Conservation (phyloP, 2,797 vertebrate genomes). For the Argyrosomus regius region DNA sequence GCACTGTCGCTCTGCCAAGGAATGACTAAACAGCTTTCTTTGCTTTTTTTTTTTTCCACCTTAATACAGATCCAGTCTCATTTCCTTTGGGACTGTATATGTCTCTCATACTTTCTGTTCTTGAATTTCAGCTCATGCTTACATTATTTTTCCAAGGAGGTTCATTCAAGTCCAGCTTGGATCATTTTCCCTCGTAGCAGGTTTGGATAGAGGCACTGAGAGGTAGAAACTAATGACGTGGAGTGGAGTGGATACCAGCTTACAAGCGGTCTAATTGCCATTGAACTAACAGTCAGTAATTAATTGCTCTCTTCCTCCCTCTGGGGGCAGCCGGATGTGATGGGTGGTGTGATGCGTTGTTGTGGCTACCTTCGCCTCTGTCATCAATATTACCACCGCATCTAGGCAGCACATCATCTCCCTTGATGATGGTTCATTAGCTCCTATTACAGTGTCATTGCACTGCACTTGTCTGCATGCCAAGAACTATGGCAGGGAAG, state of each 20-base stretch:
- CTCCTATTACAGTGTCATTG: conserved; percentile 75
- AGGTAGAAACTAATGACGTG: conserved; percentile 13
- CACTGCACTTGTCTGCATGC: conserved; percentile 56
- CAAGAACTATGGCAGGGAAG: conserved; percentile 44
- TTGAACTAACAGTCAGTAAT: conserved; percentile 77
- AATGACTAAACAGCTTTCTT: conserved; percentile 55
- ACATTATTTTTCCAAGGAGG: conserved; percentile 26
- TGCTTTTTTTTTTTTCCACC: conserved; percentile 21
- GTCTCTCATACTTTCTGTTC: conserved; percentile 21
- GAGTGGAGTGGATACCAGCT: conserved; percentile 47
- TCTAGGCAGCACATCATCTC: conserved; percentile 65
- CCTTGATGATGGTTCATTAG: conserved; percentile 79
- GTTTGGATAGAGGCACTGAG: conserved; percentile 14
- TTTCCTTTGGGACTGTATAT: conserved; percentile 36
- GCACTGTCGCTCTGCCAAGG: conserved; percentile 45
- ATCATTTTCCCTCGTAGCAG: conserved; percentile 33
- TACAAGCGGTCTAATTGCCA: conserved; percentile 72
- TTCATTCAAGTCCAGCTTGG: conserved; percentile 31
- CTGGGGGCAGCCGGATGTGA: conserved; percentile 57
- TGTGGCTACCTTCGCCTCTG: conserved; percentile 70
- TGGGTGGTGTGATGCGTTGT: conserved; percentile 73
- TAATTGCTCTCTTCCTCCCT: conserved; percentile 72
- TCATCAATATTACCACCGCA: conserved; percentile 73
- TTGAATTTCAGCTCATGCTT: conserved; percentile 40
- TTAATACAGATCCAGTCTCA: conserved; percentile 47